Percentiles rank a stretch among this genome's conserved stretches.
Conservation (phyloP, 2,113 vertebrate genomes). For the Halichoerus grypus region DNA sequence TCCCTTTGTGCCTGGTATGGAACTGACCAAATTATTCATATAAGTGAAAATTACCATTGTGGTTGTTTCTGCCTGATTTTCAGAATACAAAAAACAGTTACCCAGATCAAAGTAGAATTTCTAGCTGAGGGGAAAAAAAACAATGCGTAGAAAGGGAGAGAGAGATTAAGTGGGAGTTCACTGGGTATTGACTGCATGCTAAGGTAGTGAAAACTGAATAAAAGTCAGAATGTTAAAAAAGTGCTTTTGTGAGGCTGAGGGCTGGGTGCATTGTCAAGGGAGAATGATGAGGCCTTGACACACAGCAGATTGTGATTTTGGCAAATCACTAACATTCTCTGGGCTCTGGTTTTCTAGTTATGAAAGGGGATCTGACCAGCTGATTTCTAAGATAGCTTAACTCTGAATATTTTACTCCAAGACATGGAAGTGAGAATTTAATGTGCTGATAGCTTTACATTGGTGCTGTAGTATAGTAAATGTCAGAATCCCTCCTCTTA, state of each 20-base stretch:
- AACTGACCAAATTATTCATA: constrained; percentile 47
- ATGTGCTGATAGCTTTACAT: not conserved
- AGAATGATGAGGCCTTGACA: not conserved
- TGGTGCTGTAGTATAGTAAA: not conserved
- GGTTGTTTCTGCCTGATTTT: constrained; percentile 27
- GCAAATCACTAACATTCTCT: not conserved
- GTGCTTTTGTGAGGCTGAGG: not conserved
- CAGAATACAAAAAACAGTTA: not conserved
- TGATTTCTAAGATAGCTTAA: constrained; percentile 17
- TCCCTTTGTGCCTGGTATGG: not conserved
- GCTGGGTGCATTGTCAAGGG: not conserved
- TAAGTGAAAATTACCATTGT: constrained; percentile 24
- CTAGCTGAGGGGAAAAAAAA: not conserved
- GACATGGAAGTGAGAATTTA: not conserved
- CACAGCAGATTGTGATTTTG: not conserved
- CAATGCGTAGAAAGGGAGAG: not conserved
- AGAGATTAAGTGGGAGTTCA: not conserved
- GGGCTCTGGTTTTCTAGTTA: not conserved
- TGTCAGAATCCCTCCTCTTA: not conserved
- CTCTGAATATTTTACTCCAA: constrained; percentile 57
- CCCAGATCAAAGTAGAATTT: not conserved
- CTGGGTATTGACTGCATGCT: not conserved
- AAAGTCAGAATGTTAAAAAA: not conserved
- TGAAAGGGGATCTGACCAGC: not conserved
- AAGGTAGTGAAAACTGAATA: not conserved